Base-by-base conservation (phyloP, 2,797 vertebrate genomes). In the Aplochiton taeniatus region DNA sequence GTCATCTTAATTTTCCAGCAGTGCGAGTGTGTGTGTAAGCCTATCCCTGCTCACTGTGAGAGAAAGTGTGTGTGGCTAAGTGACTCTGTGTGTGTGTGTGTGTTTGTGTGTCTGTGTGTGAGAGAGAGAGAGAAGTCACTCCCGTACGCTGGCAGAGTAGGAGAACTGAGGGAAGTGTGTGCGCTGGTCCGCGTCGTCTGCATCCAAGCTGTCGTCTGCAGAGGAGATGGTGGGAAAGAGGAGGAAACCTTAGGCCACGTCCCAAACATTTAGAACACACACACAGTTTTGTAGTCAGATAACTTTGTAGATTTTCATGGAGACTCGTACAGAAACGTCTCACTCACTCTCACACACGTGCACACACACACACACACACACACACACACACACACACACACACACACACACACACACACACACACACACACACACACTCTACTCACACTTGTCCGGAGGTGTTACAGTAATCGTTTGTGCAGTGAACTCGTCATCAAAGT, bases 401-500 rank as follows among this genome's bases (percentile, higher is more conserved):
- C 44, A 61, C 5, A 10, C 19, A 18, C n/a, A 63, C 8, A 12
- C 10, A 49, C 59, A 61, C 43, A 16, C 11, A 0, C 43, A 1
- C 1, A 11, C 11, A 43, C 12, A 6, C 44, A 7, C 51, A 66
- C 20, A 50, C 51, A 31, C 4, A 53, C 43, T 55, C 9, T 58
- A 94, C 96, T 96, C 83, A 98, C 96, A 97, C 83, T 94, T 93
- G 78, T 97, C 96, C 0, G 96, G 96, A 0, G 96, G 96, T 1
- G 96, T 98, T 84, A 98, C 91, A 41, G 96, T 98, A 78, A 98
- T 98, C 60, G 93, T 93, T 81, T 98, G 96, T 60, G 96, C 95
- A 0, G 96, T 98, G 92, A 98, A 98, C 77, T 98, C 96, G 0
- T 97, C 96, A 0, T 98, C 96, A 2, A 98, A 98, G 81, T 98